phyloP scores from a whole-genome alignment of 2,888 invertebrate genomes.

The Artemia sinica region DNA sequence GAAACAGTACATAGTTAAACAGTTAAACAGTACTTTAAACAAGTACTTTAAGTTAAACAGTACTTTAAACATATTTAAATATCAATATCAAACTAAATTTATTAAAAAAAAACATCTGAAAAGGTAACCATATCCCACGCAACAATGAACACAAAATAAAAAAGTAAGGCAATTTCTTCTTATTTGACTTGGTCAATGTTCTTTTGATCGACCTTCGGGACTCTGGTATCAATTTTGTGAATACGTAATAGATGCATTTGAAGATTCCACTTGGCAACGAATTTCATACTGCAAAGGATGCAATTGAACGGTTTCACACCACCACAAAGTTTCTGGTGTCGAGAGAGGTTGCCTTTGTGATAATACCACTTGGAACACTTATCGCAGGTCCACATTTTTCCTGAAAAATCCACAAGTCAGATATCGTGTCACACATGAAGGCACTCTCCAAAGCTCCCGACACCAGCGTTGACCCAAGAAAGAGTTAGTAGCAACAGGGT shows the following conservation, averaged over 20 bases:
- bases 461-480: neutral
- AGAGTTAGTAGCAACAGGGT: too few species aligned
- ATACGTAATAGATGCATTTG: slow-evolving; percentile 3
- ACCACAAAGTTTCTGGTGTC: slow-evolving; percentile 12
- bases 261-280: slow-evolving; percentile 14
- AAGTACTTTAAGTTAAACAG: too few species aligned
- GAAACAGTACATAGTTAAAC: too few species aligned
- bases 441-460: slow-evolving; percentile 10
- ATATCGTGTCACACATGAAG: neutral
- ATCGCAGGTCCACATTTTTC: slow-evolving; percentile 2
- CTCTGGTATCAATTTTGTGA: slow-evolving; percentile 1
- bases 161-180: too few species aligned
- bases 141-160: too few species aligned
- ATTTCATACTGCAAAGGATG: neutral
- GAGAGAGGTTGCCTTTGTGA: slow-evolving; percentile 14
- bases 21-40: too few species aligned
- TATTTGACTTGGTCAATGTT: too few species aligned
- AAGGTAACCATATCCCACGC: too few species aligned
- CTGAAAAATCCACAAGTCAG: slow-evolving; percentile 3
- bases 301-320: slow-evolving; percentile 3
- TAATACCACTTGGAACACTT: slow-evolving; percentile 13
- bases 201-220: neutral
- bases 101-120: too few species aligned
- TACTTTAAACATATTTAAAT: too few species aligned
- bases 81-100: too few species aligned